Evolutionary conservation across 2,888 invertebrate species (phyloP).

Genomic region (Lamproptera curius): DNA sequence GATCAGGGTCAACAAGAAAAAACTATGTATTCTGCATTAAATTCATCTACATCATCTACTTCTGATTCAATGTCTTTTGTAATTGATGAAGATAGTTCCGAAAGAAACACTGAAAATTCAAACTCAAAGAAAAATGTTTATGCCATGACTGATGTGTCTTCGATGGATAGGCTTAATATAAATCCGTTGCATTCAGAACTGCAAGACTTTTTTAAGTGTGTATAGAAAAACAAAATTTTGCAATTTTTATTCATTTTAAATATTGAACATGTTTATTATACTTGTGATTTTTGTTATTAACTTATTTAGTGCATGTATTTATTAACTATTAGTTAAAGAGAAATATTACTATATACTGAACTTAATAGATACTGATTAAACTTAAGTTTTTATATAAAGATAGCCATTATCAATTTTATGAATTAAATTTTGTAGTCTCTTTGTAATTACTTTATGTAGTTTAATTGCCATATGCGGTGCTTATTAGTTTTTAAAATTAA

Average conservation of each 20-base stretch:
- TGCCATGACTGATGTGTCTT: slow-evolving; percentile 42
- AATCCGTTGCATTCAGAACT: slow-evolving; percentile 48
- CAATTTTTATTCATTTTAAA: too few species aligned
- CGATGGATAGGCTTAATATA: slow-evolving; percentile 30
- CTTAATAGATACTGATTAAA: too few species aligned
- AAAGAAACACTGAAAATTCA: slow-evolving; percentile 28
- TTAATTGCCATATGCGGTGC: too few species aligned
- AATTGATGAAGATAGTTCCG: slow-evolving; percentile 39
- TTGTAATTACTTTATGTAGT: too few species aligned
- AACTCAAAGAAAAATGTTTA: slow-evolving; percentile 34
- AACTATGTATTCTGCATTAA: slow-evolving; percentile 28
- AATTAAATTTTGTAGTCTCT: too few species aligned
- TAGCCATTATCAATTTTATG: too few species aligned
- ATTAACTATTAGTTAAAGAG: not conserved
- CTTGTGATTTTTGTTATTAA: not conserved
- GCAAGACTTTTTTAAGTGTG: slow-evolving; percentile 56
- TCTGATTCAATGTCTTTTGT: slow-evolving; percentile 44
- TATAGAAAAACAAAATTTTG: too few species aligned
- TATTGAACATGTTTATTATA: not conserved
- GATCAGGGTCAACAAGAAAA: slow-evolving; percentile 31
- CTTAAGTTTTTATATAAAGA: too few species aligned
- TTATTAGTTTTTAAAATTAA: too few species aligned
- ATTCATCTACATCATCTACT: slow-evolving; percentile 42
- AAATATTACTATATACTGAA: not conserved
- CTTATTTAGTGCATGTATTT: not conserved